Evolutionary conservation across 2,797 vertebrate species (phyloP), one percentile per base, ranked within the genome.

Genomic region (Ctenopoma multispine): DNA sequence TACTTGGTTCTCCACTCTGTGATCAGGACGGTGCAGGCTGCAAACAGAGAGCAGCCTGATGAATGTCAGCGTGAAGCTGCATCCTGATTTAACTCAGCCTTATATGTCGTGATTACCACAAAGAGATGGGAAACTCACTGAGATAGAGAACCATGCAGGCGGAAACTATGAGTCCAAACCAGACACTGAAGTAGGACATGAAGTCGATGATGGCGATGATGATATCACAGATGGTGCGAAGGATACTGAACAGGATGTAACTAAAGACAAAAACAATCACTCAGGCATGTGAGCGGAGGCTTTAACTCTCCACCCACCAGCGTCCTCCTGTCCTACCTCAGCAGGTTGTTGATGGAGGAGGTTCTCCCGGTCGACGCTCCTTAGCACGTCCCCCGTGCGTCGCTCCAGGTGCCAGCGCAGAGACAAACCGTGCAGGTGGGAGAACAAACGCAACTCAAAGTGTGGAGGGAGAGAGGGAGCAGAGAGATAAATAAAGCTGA

Each of bases 111-210:
- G n/a, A n/a, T n/a, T n/a, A n/a, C n/a, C n/a, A n/a, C n/a, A n/a
- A n/a, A n/a, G n/a, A n/a, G n/a, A n/a, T n/a, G n/a, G n/a, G n/a
- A n/a, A 10, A 89, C 96, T 96, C 86, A 98, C 96, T 92, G 75
- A 97, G 93, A 80, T 98, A 98, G 53, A 98, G 90, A 46, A 91
- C 85, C 96, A 98, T 97, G 89, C 97, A 98, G 84, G 96, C 84
- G 20, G 97, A 96, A 82, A 98, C 94, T 62, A 97, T 96, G 86
- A 98, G 96, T 69, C 97, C 97, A 0, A 98, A 98, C 97, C 97
- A 98, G 77, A 95, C 93, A 0, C 90, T 97, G 94, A 98, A 98
- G 87, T 93, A 95, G 0, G 95, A 94, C 49, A 94, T 92, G 87
- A 98, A 98, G 88, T 97, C 98, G 87, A 96, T 57, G 56, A 98